These are phyloP conservation scores for Forbesichthys papilliferus DNA, from an alignment of 2,113 vertebrate genomes.

Conservation along the genomic window DNA sequence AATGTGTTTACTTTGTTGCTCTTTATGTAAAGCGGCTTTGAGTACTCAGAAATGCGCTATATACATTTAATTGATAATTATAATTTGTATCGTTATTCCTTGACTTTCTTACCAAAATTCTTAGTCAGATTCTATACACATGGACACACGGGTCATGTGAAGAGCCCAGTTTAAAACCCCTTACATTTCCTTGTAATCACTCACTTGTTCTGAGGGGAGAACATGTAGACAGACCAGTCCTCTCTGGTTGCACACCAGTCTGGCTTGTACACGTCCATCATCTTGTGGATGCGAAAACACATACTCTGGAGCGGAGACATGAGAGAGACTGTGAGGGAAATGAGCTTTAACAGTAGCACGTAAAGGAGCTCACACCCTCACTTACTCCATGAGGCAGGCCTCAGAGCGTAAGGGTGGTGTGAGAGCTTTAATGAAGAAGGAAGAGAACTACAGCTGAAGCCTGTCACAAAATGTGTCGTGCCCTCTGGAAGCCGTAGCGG, in stretches of 20 bases:
- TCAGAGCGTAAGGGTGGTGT: no score
- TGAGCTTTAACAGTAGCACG: no score
- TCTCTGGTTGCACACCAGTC: conserved; percentile 93
- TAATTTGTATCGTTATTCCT: no score
- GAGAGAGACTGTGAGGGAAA: not conserved
- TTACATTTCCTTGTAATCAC: conserved; percentile 2
- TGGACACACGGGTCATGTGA: not conserved
- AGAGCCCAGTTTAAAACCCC: not conserved
- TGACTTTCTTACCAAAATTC: not conserved
- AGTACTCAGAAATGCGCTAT: no score
- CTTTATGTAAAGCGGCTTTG: not conserved
- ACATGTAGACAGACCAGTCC: conserved; percentile 94
- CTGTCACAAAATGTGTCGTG: no score
- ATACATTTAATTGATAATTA: no score
- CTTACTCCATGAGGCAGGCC: no score
- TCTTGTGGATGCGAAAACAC: conserved; percentile 94
- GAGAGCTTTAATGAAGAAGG: no score
- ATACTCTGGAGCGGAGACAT: conserved; percentile 75
- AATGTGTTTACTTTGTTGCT: not conserved
- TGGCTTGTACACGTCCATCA: conserved; percentile 95
- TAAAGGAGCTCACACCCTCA: no score
- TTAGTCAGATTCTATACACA: not conserved
- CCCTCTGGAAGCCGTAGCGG: no score
- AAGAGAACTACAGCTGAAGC: no score
- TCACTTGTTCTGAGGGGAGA: conserved; percentile 94